Evolutionary conservation across 2,113 vertebrate genomes (phyloP).

Genomic region (Protobothrops mucrosquamatus): DNA sequence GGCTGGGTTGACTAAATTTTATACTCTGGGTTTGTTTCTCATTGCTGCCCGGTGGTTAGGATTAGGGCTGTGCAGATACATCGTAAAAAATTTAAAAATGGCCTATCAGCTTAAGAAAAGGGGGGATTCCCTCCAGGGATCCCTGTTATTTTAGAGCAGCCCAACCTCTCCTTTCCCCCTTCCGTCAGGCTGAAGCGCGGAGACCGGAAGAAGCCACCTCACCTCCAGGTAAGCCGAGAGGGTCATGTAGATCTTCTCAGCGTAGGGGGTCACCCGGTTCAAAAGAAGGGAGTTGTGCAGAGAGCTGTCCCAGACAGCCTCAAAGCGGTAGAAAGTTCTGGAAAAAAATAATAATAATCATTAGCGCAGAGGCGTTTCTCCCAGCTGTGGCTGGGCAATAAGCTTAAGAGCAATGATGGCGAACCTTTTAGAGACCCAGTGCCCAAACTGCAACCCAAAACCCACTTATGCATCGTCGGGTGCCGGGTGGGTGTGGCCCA

Average conservation of each 20-base stretch:
- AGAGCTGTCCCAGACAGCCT: conserved; percentile 98
- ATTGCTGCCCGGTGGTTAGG: not conserved
- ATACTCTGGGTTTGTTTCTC: not conserved
- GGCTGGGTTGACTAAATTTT: not conserved
- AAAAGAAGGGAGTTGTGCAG: conserved; percentile 97
- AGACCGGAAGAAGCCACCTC: conserved; percentile 31
- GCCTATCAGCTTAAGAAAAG: not conserved
- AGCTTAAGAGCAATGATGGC: no score
- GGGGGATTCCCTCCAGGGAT: not conserved
- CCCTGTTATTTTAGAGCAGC: not conserved
- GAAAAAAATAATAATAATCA: not conserved
- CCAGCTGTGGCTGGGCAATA: not conserved
- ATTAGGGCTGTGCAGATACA: not conserved
- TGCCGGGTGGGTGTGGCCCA: no score
- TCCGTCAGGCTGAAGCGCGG: not conserved
- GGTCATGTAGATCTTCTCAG: conserved; percentile 98
- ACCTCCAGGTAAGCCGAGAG: conserved; percentile 98
- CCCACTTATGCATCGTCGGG: no score
- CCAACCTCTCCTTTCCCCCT: not conserved
- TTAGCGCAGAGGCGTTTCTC: not conserved
- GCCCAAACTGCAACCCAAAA: no score
- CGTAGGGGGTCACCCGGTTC: conserved; percentile 92
- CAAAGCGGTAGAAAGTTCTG: conserved; percentile 96
- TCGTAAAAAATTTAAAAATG: not conserved
- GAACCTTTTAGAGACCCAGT: no score